phyloP scores from a whole-genome alignment of 2,888 invertebrate species.

The Colostygia pectinataria region DNA sequence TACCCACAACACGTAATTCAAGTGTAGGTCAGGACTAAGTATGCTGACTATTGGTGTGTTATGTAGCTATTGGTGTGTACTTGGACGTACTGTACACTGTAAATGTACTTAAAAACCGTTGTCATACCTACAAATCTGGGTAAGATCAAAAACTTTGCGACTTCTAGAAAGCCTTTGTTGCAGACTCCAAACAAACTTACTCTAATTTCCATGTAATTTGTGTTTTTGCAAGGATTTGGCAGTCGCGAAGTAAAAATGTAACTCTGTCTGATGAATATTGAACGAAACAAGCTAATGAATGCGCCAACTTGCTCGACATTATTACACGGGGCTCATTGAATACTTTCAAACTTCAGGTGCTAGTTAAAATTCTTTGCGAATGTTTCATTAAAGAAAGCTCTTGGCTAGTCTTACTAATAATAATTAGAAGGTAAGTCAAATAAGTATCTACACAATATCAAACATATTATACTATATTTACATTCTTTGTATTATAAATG shows the following conservation, averaged over 20 bases:
- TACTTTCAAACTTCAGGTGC: conserved; percentile 59
- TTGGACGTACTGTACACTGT: background rate
- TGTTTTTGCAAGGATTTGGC: conserved; percentile 54
- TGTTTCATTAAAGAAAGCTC: conserved; percentile 23
- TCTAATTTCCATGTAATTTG: conserved; percentile 71
- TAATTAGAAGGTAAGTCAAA: no score
- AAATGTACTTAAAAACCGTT: no score
- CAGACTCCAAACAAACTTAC: conserved; percentile 55
- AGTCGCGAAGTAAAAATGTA: conserved; percentile 60
- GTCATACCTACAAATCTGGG: conserved; percentile 9
- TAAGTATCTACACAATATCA: no score
- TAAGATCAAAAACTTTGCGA: conserved; percentile 42
- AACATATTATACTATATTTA: no score
- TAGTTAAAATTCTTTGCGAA: conserved; percentile 58
- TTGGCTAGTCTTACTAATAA: background rate
- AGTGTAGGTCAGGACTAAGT: no score
- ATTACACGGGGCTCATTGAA: conserved; percentile 71
- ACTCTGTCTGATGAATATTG: conserved; percentile 67
- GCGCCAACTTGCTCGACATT: conserved; percentile 67
- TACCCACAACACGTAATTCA: no score
- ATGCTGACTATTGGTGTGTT: no score
- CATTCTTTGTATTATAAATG: no score
- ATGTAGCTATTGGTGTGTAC: no score
- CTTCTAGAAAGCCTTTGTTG: conserved; percentile 44
- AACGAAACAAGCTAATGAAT: conserved; percentile 67